Evolutionary conservation across 2,113 vertebrate species (phyloP).

Genomic region (Pimephales promelas): DNA sequence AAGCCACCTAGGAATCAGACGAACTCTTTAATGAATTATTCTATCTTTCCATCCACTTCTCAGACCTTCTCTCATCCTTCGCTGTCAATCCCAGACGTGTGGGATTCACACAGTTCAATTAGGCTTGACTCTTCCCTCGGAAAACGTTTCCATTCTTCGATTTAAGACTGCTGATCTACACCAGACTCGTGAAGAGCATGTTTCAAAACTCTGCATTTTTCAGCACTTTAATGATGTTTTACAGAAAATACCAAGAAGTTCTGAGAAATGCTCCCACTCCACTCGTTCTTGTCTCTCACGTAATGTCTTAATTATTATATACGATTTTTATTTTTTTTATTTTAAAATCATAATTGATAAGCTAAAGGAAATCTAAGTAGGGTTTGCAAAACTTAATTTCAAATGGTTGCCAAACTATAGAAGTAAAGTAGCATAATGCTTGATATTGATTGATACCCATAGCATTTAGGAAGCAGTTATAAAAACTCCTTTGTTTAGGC

Average conservation of each 20-base stretch:
- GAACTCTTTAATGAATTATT: slow-evolving; percentile 43
- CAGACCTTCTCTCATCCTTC: background rate
- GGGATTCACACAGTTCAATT: slow-evolving; percentile 59
- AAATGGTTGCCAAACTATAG: background rate
- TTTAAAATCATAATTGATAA: background rate
- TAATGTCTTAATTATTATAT: no score
- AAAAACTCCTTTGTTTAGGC: background rate
- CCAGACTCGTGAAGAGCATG: slow-evolving; percentile 27
- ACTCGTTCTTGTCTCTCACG: no score
- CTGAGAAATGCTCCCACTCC: background rate
- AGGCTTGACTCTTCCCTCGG: slow-evolving; percentile 51
- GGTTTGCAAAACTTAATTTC: no score
- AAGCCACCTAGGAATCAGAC: background rate
- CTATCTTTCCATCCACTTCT: slow-evolving; percentile 15
- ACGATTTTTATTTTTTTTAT: no score
- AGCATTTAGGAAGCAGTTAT: background rate
- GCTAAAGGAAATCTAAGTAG: background rate
- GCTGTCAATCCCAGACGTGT: slow-evolving; percentile 46
- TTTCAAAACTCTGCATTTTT: background rate
- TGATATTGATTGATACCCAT: no score
- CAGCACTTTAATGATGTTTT: background rate
- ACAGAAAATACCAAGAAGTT: background rate
- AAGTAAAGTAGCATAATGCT: no score
- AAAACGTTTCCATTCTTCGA: slow-evolving; percentile 43
- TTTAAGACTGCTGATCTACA: slow-evolving; percentile 47